Conservation (phyloP, 1,140 invertebrate species). For the Trinorchestia longiramus region DNA sequence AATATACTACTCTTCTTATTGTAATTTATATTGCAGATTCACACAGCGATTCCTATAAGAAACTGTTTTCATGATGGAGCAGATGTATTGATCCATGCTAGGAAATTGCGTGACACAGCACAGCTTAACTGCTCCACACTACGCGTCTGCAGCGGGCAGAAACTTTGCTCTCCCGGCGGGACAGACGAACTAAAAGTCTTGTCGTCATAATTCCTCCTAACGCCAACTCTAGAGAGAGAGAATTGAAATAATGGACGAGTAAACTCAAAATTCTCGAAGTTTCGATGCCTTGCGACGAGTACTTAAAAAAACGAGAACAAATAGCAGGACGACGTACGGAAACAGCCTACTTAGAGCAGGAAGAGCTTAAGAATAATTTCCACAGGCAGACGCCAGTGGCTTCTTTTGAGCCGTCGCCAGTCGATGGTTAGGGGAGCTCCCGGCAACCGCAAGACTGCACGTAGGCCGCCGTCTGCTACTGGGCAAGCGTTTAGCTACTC, state of each 20-base stretch:
- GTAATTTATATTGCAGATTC: background rate
- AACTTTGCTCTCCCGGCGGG: no score
- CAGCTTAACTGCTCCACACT: background rate
- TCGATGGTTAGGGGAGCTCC: background rate
- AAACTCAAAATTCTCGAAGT: no score
- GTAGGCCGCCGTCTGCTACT: background rate
- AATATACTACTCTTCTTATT: background rate
- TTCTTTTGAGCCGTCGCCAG: background rate
- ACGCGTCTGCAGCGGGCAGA: background rate
- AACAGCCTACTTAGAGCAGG: background rate
- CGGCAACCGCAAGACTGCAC: background rate
- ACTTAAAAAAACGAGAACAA: no score
- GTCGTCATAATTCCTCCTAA: background rate
- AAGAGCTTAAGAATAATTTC: background rate
- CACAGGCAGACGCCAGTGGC: no score
- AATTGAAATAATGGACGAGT: background rate
- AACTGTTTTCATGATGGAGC: background rate
- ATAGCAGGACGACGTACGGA: background rate
- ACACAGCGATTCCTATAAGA: background rate
- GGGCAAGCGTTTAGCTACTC: background rate
- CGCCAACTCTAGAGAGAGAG: background rate
- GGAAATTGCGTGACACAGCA: background rate
- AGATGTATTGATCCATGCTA: background rate
- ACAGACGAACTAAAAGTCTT: background rate
- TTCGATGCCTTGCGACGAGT: no score